phyloP scores from a whole-genome alignment of 1,140 invertebrate species.

The Pteromalus puparum region DNA sequence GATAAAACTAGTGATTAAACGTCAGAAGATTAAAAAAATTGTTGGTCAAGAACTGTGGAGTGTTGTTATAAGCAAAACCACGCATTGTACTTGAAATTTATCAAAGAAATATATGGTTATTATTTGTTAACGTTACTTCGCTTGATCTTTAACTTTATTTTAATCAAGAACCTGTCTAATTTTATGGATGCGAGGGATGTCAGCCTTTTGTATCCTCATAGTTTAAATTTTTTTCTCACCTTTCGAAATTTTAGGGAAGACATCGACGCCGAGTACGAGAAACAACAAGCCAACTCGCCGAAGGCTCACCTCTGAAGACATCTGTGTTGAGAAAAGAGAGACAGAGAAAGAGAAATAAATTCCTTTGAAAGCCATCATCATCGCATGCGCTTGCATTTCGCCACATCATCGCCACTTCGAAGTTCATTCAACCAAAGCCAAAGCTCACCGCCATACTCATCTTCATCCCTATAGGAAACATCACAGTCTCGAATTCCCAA shows the following conservation, averaged over 20 bases:
- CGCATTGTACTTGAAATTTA: conserved; percentile 42
- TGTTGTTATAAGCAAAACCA: conserved; percentile 7
- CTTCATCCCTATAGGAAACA: background rate
- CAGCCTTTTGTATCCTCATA: background rate
- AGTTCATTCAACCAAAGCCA: conserved; percentile 34
- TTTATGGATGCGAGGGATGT: background rate
- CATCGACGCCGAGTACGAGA: conserved; percentile 51
- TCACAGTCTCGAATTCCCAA: background rate
- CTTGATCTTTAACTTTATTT: background rate
- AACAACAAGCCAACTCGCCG: conserved; percentile 58
- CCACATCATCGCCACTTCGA: conserved; percentile 4
- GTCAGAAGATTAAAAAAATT: background rate
- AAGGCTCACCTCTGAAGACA: conserved; percentile 68
- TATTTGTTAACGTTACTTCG: conserved; percentile 34
- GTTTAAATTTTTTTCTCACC: conserved; percentile 14
- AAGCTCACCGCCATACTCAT: conserved; percentile 38
- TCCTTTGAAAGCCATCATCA: conserved; percentile 54
- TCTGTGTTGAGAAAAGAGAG: conserved; percentile 23
- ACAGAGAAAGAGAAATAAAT: conserved; percentile 42
- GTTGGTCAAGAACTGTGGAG: conserved; percentile 10
- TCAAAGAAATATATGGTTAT: conserved; percentile 46
- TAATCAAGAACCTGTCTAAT: background rate
- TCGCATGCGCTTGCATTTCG: conserved; percentile 49
- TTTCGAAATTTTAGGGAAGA: conserved; percentile 63
- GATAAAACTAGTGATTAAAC: background rate